phyloP scores from a whole-genome alignment of 2,888 invertebrate species.

The Phaonia tiefii region DNA sequence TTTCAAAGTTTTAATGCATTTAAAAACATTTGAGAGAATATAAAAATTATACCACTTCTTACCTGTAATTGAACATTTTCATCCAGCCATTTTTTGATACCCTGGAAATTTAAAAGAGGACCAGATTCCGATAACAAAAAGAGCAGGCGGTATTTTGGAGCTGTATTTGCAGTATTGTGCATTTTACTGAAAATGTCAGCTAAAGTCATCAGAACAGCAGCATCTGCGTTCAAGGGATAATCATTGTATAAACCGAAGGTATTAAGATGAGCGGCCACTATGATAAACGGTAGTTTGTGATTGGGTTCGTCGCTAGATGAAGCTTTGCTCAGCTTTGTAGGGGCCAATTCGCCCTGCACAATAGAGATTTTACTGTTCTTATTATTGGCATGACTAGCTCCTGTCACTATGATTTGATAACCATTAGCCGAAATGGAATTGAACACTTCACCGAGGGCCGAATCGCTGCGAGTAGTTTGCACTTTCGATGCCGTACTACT shows the following conservation, averaged over 20 bases:
- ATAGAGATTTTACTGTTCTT: conserved; percentile 92
- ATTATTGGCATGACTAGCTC: conserved; percentile 86
- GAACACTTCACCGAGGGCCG: conserved; percentile 91
- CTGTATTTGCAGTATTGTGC: conserved; percentile 87
- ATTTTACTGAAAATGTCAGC: conserved; percentile 93
- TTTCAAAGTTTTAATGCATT: conserved; percentile 53
- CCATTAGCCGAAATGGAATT: conserved; percentile 96
- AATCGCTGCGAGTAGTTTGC: conserved; percentile 82
- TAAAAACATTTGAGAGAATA: not conserved
- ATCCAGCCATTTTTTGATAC: conserved; percentile 97
- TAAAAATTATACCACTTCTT: conserved; percentile 57
- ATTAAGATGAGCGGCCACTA: conserved; percentile 96
- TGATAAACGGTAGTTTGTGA: conserved; percentile 89
- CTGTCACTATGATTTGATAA: conserved; percentile 92
- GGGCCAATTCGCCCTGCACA: conserved; percentile 89
- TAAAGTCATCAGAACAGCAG: conserved; percentile 92
- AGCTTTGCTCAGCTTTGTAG: conserved; percentile 75
- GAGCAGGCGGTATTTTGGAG: conserved; percentile 89
- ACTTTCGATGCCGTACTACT: conserved; percentile 52
- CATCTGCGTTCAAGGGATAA: conserved; percentile 92
- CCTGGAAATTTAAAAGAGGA: conserved; percentile 94
- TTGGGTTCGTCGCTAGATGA: conserved; percentile 81
- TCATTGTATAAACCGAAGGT: conserved; percentile 93
- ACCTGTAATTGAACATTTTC: conserved; percentile 85
- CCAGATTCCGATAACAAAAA: conserved; percentile 96